Evolutionary conservation across 2,888 invertebrate species (phyloP).

Genomic region (Biston betularia): DNA sequence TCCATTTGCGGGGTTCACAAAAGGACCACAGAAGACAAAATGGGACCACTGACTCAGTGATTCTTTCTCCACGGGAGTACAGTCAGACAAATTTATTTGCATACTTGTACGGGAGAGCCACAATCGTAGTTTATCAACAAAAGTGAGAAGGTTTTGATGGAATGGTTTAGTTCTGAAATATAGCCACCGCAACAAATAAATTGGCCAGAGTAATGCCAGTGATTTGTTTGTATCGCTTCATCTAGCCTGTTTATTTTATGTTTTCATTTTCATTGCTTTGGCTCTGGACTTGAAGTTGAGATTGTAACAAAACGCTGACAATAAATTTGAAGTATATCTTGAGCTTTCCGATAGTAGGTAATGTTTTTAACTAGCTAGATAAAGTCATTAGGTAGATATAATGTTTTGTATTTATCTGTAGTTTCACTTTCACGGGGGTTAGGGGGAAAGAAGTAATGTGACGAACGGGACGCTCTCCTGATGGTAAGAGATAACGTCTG

Average conservation of each 20-base stretch:
- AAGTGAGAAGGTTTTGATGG: neutral
- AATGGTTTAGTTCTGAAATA: neutral
- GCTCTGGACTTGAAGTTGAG: neutral
- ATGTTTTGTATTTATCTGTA: no score
- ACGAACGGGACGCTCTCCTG: no score
- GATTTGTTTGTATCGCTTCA: constrained; percentile 43
- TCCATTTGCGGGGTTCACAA: constrained; percentile 61
- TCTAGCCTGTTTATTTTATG: constrained; percentile 32
- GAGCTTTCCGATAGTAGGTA: no score
- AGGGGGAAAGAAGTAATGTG: no score
- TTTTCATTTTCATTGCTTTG: constrained; percentile 29
- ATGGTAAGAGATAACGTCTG: no score
- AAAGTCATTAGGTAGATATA: no score
- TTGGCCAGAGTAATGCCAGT: constrained; percentile 11
- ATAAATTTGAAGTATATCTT: neutral
- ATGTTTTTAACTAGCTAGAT: no score
- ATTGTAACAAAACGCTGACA: neutral
- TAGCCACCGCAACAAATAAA: neutral
- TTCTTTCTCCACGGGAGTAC: constrained; percentile 27
- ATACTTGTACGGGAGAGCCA: neutral
- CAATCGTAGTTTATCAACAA: neutral
- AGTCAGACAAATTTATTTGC: neutral
- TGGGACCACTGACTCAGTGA: constrained; percentile 48
- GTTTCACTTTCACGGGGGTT: no score
- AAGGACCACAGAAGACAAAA: constrained; percentile 58